Conservation (phyloP, 2,888 invertebrate genomes). For the Autographa pulchrina region DNA sequence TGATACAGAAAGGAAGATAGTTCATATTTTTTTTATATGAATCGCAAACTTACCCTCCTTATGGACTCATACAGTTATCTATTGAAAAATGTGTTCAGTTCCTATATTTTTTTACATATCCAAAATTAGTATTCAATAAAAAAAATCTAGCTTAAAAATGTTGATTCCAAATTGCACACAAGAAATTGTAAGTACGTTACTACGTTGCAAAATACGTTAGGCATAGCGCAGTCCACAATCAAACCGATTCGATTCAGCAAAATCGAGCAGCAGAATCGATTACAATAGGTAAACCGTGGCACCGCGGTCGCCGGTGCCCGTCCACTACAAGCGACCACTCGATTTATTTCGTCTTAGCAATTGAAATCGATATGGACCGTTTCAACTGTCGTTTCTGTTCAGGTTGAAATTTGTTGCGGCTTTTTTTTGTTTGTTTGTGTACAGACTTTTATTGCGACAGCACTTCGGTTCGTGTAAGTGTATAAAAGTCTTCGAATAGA, state of each 20-base stretch:
- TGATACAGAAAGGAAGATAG: neutral
- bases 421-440: constrained; percentile 9
- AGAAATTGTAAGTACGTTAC: constrained; percentile 31
- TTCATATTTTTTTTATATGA: neutral
- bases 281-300: constrained; percentile 58
- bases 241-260: constrained; percentile 57
- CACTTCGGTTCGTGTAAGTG: neutral
- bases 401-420: constrained; percentile 15
- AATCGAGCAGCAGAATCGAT: constrained; percentile 67
- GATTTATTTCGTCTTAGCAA: constrained; percentile 65
- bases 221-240: constrained; percentile 39
- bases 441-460: neutral
- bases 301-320: constrained; percentile 54
- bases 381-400: constrained; percentile 28
- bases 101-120: too few species aligned
- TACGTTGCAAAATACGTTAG: constrained; percentile 39
- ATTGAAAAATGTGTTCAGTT: too few species aligned
- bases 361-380: constrained; percentile 59
- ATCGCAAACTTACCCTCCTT: too few species aligned
- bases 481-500: neutral
- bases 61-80: too few species aligned
- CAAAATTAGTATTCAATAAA: neutral
- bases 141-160: neutral
- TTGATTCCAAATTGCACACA: neutral
- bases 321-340: constrained; percentile 54